Evolutionary conservation across 2,113 vertebrate species (phyloP).

Genomic region (Eurypyga helias): DNA sequence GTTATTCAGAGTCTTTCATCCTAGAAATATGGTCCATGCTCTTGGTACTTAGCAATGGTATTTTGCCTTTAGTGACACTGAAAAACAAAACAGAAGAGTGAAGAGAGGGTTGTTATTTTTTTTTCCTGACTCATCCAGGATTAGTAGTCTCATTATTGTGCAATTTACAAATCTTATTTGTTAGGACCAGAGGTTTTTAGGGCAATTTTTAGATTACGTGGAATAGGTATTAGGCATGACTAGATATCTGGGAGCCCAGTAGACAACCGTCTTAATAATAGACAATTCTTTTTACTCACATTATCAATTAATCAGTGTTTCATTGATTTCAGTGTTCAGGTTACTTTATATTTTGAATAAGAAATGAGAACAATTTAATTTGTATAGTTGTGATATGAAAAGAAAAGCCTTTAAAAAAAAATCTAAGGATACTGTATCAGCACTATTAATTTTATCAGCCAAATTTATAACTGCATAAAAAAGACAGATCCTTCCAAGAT

Average conservation of each 20-base stretch:
- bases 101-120: neutral
- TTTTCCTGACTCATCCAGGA: neutral
- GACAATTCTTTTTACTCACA: neutral
- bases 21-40: neutral
- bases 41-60: neutral
- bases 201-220: neutral
- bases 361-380: neutral
- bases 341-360: neutral
- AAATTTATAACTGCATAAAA: neutral
- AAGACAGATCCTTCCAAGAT: neutral
- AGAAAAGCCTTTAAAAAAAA: neutral
- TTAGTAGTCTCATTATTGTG: neutral
- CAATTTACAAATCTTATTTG: neutral
- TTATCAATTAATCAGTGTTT: neutral
- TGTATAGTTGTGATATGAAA: neutral
- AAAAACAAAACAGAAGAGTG: neutral
- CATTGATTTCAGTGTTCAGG: neutral
- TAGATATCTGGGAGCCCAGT: neutral
- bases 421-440: neutral
- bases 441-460: neutral
- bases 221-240: neutral
- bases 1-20: neutral
- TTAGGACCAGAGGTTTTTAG: neutral
- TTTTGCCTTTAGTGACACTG: neutral
- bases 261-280: neutral